Evolutionary conservation across 1,140 invertebrate genomes (phyloP).

Genomic region (Polypedilum pembai): DNA sequence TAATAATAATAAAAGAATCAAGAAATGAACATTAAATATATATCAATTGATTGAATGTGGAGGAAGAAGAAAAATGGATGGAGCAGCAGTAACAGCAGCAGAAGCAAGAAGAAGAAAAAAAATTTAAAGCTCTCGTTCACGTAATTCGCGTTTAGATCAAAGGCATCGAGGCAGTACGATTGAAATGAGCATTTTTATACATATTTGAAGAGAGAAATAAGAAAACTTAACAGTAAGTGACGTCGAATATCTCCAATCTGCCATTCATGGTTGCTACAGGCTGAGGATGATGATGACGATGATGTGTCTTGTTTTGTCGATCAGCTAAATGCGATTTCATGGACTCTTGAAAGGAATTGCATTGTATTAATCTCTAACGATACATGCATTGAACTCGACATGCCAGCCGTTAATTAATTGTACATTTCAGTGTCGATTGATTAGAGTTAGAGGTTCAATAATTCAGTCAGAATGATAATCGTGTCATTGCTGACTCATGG

Average conservation of each 20-base stretch:
- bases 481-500: too few relatives aligned
- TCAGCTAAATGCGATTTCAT: neutral
- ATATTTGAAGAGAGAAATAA: neutral
- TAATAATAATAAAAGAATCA: conserved; percentile 1
- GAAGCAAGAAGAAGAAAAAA: neutral
- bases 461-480: too few relatives aligned
- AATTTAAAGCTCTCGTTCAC: conserved; percentile 4
- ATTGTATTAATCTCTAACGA: neutral
- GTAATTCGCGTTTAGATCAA: conserved; percentile 3
- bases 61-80: too few relatives aligned
- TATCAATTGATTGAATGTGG: neutral
- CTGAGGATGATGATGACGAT: conserved; percentile 2
- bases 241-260: conserved; percentile 10
- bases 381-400: neutral
- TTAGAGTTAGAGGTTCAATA: neutral
- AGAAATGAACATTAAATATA: conserved; percentile 16
- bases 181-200: neutral
- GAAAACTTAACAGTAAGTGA: conserved; percentile 27
- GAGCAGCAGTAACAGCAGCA: too few relatives aligned
- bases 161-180: neutral
- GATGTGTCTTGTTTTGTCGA: conserved; percentile 25
- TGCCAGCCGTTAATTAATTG: conserved; percentile 25
- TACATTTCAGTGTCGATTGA: conserved; percentile 7
- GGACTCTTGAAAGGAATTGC: neutral
- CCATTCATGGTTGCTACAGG: neutral